These are phyloP conservation scores for Alfaro cultratus DNA, from an alignment of 2,797 vertebrate species.

Conservation along the genomic window DNA sequence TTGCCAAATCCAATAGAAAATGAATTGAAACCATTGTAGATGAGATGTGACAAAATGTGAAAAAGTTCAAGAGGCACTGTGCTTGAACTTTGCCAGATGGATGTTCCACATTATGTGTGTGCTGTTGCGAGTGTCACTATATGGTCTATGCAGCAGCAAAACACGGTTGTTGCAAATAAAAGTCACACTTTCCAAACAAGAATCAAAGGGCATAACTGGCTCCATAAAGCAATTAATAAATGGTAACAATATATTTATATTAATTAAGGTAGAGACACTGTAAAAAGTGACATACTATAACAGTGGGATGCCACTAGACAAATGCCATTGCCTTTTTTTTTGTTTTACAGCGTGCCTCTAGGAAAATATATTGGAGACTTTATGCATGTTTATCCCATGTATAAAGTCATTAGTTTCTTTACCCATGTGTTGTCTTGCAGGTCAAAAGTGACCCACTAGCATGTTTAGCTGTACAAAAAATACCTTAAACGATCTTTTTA, in stretches of 20 bases:
- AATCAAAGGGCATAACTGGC: neutral
- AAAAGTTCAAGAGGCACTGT: neutral
- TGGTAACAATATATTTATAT: neutral
- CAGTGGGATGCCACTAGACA: neutral
- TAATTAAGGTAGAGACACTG: neutral
- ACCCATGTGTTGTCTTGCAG: too few species aligned
- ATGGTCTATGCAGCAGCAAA: neutral
- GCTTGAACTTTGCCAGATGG: neutral
- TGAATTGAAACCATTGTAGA: neutral
- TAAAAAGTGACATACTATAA: neutral
- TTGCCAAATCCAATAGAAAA: neutral
- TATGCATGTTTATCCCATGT: neutral
- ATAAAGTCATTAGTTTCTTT: neutral
- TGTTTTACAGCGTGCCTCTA: neutral
- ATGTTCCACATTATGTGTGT: neutral
- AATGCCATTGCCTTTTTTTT: neutral
- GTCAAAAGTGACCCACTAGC: too few species aligned
- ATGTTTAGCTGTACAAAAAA: too few species aligned
- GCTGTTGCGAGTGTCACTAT: neutral
- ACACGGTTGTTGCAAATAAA: neutral
- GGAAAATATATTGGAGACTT: neutral
- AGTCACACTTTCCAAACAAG: neutral
- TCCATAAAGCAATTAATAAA: neutral
- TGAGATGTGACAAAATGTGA: neutral
- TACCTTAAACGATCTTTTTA: too few species aligned